Conservation (phyloP, 2,797 vertebrate species). For the Tragelaphus eurycerus region DNA sequence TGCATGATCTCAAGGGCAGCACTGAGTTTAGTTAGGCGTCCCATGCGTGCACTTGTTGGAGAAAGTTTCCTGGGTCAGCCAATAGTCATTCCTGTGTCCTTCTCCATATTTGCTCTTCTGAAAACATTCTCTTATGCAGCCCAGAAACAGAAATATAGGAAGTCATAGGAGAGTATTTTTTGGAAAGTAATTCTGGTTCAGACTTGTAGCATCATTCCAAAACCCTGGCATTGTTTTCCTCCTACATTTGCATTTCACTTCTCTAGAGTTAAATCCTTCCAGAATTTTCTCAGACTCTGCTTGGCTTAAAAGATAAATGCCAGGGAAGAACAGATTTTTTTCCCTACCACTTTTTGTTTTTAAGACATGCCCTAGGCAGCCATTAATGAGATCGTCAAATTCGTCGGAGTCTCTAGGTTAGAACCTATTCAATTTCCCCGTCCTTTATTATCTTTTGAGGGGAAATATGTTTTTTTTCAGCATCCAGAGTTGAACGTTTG, state of each 20-base stretch:
- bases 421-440: neutral
- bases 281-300: neutral
- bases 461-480: neutral
- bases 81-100: neutral
- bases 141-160: slow-evolving; percentile 28
- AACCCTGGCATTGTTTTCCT: neutral
- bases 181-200: neutral
- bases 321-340: neutral
- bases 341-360: neutral
- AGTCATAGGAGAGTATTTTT: slow-evolving; percentile 17
- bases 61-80: slow-evolving; percentile 13
- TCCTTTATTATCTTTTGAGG: neutral
- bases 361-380: neutral
- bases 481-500: neutral
- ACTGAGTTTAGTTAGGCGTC: neutral
- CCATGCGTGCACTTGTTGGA: neutral
- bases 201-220: slow-evolving; percentile 10
- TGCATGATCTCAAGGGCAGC: neutral
- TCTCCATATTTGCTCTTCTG: slow-evolving; percentile 17
- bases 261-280: neutral
- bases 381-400: neutral
- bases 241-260: neutral
- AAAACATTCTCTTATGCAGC: slow-evolving; percentile 20
- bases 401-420: neutral
- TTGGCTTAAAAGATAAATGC: slow-evolving; percentile 11